phyloP scores from a whole-genome alignment of 2,113 vertebrate genomes.

The Microtus pennsylvanicus region DNA sequence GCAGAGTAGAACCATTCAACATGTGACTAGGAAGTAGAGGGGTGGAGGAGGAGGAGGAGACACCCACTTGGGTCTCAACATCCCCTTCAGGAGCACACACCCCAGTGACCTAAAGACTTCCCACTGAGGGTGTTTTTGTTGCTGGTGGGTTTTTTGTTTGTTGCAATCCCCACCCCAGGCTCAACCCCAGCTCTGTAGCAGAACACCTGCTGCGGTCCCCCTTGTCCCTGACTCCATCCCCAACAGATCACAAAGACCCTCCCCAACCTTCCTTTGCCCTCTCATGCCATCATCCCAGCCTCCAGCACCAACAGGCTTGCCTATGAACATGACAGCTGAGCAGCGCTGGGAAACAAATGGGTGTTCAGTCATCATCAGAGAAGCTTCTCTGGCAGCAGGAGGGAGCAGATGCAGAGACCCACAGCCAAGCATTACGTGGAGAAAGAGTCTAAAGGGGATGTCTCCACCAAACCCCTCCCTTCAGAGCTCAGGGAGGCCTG shows the following conservation, averaged over 20 bases:
- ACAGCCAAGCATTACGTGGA: background rate
- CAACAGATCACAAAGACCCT: background rate
- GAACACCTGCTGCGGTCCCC: background rate
- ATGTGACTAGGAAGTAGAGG: background rate
- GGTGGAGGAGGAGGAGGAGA: too few species aligned
- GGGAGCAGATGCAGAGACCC: background rate
- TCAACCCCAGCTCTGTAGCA: background rate
- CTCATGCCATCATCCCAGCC: background rate
- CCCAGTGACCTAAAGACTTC: background rate
- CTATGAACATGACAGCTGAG: background rate
- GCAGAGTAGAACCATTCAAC: background rate
- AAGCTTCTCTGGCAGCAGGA: background rate
- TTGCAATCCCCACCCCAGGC: background rate
- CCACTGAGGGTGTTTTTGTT: background rate
- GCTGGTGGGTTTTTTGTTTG: background rate
- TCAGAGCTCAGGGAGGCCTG: background rate
- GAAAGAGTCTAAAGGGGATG: background rate
- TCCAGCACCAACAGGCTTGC: background rate
- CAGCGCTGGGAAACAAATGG: too few species aligned
- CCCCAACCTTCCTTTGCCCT: background rate
- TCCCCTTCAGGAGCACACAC: background rate
- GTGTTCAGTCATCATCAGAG: background rate
- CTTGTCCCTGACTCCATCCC: background rate
- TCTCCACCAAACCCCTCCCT: background rate
- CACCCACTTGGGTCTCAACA: background rate